Conservation (phyloP, 2,797 vertebrate genomes). For the Typhlichthys subterraneus region DNA sequence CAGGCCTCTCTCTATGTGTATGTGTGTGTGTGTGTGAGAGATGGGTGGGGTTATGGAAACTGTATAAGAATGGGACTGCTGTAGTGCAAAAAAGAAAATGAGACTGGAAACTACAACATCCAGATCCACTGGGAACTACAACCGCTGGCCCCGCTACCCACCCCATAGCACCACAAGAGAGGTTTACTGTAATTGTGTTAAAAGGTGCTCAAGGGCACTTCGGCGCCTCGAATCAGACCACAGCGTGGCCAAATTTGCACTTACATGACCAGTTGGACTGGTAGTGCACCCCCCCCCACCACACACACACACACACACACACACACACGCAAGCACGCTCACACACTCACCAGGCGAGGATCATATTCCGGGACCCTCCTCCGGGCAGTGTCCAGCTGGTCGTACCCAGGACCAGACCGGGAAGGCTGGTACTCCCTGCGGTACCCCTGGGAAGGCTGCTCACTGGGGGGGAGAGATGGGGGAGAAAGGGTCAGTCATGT, state of each 20-base stretch:
- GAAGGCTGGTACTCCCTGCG: conserved; percentile 51
- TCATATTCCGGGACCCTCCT: conserved; percentile 60
- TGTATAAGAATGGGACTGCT: conserved; percentile 57
- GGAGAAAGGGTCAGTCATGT: background rate
- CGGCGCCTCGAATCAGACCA: no score
- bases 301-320: no score
- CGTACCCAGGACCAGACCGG: conserved; percentile 57
- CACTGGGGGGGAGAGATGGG: conserved; percentile 30
- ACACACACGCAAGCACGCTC: background rate
- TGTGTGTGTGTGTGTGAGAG: no score
- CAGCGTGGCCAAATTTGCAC: no score
- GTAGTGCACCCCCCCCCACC: no score
- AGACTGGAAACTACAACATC: conserved; percentile 43
- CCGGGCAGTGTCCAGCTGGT: conserved; percentile 57
- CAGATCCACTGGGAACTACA: background rate
- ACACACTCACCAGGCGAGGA: conserved; percentile 56
- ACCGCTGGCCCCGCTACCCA: no score
- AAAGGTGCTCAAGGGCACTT: no score
- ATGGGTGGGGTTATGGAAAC: conserved; percentile 1
- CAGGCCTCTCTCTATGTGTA: no score
- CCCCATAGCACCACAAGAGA: no score
- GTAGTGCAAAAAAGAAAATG: conserved; percentile 54
- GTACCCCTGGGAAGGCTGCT: conserved; percentile 40
- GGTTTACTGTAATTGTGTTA: no score
- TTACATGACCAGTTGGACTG: no score